Percentiles rank a stretch among this genome's conserved stretches.
Conservation (phyloP, 2,888 invertebrate species). For the Cancer borealis region DNA sequence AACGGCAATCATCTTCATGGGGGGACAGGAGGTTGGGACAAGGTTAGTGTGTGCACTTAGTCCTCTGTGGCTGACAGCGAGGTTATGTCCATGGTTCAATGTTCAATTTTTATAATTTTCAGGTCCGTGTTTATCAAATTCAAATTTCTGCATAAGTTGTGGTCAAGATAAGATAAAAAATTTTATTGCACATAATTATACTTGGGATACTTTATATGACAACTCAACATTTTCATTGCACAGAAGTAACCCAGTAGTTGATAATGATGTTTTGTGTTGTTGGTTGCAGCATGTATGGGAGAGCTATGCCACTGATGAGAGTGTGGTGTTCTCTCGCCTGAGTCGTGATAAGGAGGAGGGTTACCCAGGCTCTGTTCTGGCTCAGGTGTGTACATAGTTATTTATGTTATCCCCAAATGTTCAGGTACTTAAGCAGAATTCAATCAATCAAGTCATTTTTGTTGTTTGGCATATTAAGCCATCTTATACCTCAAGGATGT, state of each 20-base stretch:
- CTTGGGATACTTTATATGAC: not conserved
- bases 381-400: conserved; percentile 81
- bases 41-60: conserved; percentile 79
- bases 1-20: conserved; percentile 89
- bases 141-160: not conserved
- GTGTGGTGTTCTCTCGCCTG: conserved; percentile 87
- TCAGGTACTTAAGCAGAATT: not conserved
- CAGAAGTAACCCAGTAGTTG: not conserved
- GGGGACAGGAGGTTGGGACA: conserved; percentile 90
- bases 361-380: conserved; percentile 91
- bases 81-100: not conserved
- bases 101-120: not conserved
- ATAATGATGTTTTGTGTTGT: not conserved
- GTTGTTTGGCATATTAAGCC: not conserved
- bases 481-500: not conserved
- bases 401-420: not conserved
- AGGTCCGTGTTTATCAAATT: not conserved
- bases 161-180: not conserved
- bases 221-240: not conserved
- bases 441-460: not conserved
- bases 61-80: not conserved
- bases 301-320: conserved; percentile 83
- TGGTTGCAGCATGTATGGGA: conserved; percentile 85
- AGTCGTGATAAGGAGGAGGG: conserved; percentile 92
- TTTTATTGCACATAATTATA: not conserved